Evolutionary conservation across 2,797 vertebrate genomes (phyloP).

Genomic region (Chrysocyon brachyurus): DNA sequence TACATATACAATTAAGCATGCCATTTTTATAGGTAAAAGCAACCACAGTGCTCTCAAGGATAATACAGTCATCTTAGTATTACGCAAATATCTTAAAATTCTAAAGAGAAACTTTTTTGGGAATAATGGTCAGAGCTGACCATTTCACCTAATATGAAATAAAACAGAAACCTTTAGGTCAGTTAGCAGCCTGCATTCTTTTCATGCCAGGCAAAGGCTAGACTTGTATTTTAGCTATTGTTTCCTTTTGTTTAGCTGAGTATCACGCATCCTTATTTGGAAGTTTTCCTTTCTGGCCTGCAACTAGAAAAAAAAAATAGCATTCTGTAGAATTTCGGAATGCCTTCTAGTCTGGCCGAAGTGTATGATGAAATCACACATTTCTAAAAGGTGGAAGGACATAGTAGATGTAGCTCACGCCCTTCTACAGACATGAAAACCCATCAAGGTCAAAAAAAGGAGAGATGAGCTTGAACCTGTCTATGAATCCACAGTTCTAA

Average conservation of each 20-base stretch:
- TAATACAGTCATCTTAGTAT: background rate
- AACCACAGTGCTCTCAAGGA: background rate
- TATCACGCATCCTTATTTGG: conserved; percentile 77
- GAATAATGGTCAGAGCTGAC: conserved; percentile 45
- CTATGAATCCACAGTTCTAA: background rate
- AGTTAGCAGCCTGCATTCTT: conserved; percentile 77
- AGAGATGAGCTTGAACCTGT: background rate
- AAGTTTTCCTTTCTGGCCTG: conserved; percentile 75
- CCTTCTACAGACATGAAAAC: conserved; percentile 9
- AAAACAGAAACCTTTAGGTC: conserved; percentile 77
- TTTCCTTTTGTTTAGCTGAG: conserved; percentile 71
- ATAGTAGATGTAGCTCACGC: background rate
- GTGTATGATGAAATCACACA: background rate
- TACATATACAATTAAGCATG: background rate
- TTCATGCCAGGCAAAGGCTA: conserved; percentile 80
- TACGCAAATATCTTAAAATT: conserved; percentile 31
- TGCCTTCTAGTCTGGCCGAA: conserved; percentile 61
- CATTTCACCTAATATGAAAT: conserved; percentile 73
- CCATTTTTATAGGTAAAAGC: conserved; percentile 48
- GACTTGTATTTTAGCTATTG: conserved; percentile 72
- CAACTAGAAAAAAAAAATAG: background rate
- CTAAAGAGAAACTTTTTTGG: conserved; percentile 42
- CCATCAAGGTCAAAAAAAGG: background rate
- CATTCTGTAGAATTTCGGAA: conserved; percentile 61
- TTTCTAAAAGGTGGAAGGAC: background rate